Evolutionary conservation across 2,888 invertebrate species (phyloP), one percentile per base, ranked within the genome.

Genomic region (Eledone cirrhosa): DNA sequence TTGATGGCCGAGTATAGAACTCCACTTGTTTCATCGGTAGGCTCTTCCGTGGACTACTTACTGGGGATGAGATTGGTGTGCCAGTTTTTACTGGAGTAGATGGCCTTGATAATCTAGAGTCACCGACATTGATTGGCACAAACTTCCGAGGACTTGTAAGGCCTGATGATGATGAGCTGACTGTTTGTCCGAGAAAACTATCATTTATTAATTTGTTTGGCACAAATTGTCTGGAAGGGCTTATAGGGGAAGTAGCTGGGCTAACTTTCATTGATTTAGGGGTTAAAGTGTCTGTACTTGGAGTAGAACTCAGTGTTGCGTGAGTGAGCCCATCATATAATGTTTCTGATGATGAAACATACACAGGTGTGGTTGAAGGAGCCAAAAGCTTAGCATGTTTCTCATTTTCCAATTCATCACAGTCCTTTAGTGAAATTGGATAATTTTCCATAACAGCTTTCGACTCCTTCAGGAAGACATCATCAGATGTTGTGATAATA

Each of bases 281-380:
- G n/a, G 89, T 88, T 59, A 89, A 84, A 24, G 89, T 89, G 80
- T 89, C 89, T 41, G 90, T 89, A 82, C 89, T 89, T 19, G 86
- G 80, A 19, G 87, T 86, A 11, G 89, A 87, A 77, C 85, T 86
- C 76, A 88, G 82, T 13, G 84, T 82, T 29, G 79, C 79, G 69
- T 81, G 85, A 77, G 82, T 83, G 48, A 80, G 81, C 29, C 80
- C 80, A n/a, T 83, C 82, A 27, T 81, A 83, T 63, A 86, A 80
- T 14, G 88, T 87, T 48, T 88, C 87, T 27, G 88, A 85, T 8
- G 87, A 87, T 65, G 84, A 83, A 8, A 85, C 81, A 31, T 77
- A 65, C 59, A 31, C 69, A 33, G 77, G 53, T 48, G 63, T 72
- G 24, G 53, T 48, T 31, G 80, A 69, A 77, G 77, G 79, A 47